Conservation (phyloP, 2,888 invertebrate species). For the Suillia variegata region DNA sequence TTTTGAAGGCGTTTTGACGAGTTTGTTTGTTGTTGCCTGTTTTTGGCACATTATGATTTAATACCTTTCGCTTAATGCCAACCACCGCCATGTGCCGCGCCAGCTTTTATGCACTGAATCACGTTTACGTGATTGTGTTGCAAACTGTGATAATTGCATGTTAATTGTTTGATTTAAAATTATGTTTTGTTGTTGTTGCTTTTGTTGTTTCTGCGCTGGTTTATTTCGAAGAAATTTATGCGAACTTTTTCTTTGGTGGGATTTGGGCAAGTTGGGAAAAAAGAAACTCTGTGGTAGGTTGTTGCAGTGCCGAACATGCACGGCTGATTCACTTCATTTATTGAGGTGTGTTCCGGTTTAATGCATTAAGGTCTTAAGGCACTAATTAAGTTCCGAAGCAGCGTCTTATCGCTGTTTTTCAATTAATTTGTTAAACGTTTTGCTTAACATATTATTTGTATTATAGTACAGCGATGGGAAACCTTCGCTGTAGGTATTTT, state of each 20-base stretch:
- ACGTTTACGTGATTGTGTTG: constrained; percentile 21
- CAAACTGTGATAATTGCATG: constrained; percentile 55
- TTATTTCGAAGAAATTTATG: constrained; percentile 11
- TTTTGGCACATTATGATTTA: constrained; percentile 12
- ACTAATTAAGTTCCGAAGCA: constrained; percentile 40
- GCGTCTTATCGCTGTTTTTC: neutral
- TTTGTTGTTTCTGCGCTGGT: no score
- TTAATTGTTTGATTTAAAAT: constrained; percentile 51
- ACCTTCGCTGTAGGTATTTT: no score
- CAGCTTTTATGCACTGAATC: neutral
- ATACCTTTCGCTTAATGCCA: neutral
- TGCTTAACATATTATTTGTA: no score
- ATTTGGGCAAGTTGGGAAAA: no score
- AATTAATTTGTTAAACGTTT: no score
- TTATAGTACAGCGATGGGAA: no score
- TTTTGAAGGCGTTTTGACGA: constrained; percentile 45
- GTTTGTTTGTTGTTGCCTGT: constrained; percentile 22
- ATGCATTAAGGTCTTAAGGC: constrained; percentile 28
- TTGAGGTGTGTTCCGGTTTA: constrained; percentile 21
- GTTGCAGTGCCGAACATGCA: neutral
- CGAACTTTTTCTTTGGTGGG: neutral
- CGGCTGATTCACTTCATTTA: no score
- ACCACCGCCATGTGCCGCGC: neutral
- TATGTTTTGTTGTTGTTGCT: constrained; percentile 26
- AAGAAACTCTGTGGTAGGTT: constrained; percentile 32